Evolutionary conservation across 2,888 invertebrate species (phyloP), one percentile per base, ranked within the genome.

Genomic region (Xanthostigma xanthostigma): DNA sequence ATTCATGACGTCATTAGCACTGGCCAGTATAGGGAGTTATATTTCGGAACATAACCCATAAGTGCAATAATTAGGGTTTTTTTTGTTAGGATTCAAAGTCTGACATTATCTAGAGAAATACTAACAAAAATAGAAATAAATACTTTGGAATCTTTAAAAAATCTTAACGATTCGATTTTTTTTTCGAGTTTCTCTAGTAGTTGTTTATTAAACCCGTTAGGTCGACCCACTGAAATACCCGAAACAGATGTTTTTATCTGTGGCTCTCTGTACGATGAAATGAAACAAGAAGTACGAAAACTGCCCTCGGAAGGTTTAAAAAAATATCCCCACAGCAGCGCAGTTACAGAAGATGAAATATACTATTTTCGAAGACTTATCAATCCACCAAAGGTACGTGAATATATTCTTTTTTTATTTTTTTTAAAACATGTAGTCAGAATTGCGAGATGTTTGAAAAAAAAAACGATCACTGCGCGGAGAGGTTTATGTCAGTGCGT

Each of bases 191-290:
- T 49, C n/a, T 38, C 12, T 39, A 39, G 27, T 27, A 27, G 27
- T 27, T 6, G 27, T 6, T 51, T 47, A 35, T 45, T 47, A 51
- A 55, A 50, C 38, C 47, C 52, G 59, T 12, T 62, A 91, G 91
- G 82, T 66, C 84, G 97, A 11, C 87, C 89, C 42, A 97, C 96
- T 0, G 97, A 97, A 73, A 83, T 96, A 53, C 73, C 83, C 0
- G 97, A 98, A 67, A 77, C 79, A 50, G 95, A 97, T 66, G 80
- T 96, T 2, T 97, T 79, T 64, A 82, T 98, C 42, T 95, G 94
- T 64, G 92, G 93, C 63, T 89, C 87, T 0, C 76, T 88, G 51
- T 95, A 92, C 63, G 90, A 93, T 63, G 94, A 95, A 67, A 78
- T 84, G 34, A 88, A 86, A 60, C 78, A 85, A 50, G 75, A 84